These are phyloP conservation scores for Pterostichus niger DNA, from an alignment of 2,888 invertebrate species.

Conservation along the genomic window DNA sequence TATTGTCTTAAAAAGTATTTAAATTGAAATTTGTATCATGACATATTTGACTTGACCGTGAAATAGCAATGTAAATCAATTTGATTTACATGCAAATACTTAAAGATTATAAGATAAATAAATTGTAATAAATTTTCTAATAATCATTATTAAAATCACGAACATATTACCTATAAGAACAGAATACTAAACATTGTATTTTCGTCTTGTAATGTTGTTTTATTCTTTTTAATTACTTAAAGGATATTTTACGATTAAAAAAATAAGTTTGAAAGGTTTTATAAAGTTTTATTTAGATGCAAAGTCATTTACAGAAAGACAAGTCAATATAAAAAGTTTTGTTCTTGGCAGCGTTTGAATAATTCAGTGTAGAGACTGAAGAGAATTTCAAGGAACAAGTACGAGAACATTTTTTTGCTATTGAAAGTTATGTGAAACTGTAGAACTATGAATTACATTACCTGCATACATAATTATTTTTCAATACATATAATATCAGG, in stretches of 20 bases:
- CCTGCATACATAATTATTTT: conserved; percentile 1
- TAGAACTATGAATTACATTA: not conserved
- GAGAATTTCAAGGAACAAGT: conserved; percentile 14
- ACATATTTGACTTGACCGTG: too few relatives aligned
- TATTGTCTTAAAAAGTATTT: too few relatives aligned
- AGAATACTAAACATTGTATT: not conserved
- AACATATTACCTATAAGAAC: not conserved
- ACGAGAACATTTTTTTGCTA: conserved; percentile 22
- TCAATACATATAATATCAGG: not conserved
- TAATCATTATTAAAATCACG: conserved; percentile 18
- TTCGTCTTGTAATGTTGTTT: not conserved
- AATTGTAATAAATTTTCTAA: conserved; percentile 20
- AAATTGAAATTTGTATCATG: too few relatives aligned
- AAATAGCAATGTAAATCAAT: not conserved
- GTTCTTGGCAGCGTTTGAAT: conserved; percentile 35
- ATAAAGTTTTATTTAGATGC: conserved; percentile 9
- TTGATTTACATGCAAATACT: not conserved
- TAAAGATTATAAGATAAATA: conserved; percentile 19
- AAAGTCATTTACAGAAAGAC: conserved; percentile 12
- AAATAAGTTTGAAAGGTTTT: conserved; percentile 19
- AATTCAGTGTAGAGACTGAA: conserved; percentile 1
- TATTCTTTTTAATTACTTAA: not conserved
- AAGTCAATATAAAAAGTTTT: conserved; percentile 19
- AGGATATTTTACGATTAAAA: conserved; percentile 18
- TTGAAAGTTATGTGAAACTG: conserved; percentile 21